Conservation (phyloP, 2,113 vertebrate genomes). For the Pantherophis guttatus region DNA sequence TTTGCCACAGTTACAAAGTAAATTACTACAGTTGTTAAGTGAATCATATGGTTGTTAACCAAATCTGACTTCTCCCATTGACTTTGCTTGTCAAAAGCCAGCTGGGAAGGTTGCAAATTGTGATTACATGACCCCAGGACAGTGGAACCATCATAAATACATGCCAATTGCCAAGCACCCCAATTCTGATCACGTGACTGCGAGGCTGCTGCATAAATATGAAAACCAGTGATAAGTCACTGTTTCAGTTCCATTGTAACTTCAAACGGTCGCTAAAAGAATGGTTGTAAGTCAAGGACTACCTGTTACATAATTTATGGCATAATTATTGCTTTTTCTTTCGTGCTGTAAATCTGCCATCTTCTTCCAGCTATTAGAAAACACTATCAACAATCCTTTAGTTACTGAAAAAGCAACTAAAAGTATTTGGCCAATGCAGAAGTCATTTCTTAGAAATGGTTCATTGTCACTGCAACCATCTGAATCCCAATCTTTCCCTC, state of each 20-base stretch:
- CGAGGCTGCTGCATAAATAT: neutral
- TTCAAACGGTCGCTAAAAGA: neutral
- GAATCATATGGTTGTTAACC: too few relatives aligned
- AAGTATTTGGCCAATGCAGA: neutral
- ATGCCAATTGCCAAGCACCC: neutral
- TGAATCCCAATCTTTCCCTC: neutral
- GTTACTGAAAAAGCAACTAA: constrained; percentile 1
- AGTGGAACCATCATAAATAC: neutral
- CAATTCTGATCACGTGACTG: neutral
- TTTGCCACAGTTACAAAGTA: too few relatives aligned
- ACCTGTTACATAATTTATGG: neutral
- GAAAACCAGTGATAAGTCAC: neutral
- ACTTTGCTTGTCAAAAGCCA: too few relatives aligned
- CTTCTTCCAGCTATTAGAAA: neutral
- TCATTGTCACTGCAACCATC: neutral
- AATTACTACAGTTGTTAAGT: too few relatives aligned
- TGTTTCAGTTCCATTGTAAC: neutral
- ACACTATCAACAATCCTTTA: neutral
- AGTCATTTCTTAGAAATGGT: neutral
- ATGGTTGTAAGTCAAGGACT: neutral
- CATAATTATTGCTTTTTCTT: neutral
- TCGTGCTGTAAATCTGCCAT: accelerated
- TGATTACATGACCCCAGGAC: neutral
- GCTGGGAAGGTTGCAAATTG: neutral
- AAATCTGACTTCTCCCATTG: too few relatives aligned